Percentiles rank a stretch among this genome's conserved stretches.
Conservation (phyloP, 2,113 vertebrate species). For the Scytalopus superciliaris region DNA sequence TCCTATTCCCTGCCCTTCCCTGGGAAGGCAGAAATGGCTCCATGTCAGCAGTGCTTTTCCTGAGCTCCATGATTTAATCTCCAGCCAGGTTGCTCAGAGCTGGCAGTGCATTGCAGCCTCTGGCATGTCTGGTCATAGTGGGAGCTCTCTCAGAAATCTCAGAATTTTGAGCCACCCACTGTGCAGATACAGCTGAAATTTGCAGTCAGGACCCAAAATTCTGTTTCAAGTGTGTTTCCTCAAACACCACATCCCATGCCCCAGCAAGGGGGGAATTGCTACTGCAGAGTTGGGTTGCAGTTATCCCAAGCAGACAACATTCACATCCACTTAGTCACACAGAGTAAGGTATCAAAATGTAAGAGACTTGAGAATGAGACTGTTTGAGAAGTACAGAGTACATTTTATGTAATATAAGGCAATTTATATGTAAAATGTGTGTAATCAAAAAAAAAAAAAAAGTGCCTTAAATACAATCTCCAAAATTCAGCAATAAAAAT, state of each 20-base stretch:
- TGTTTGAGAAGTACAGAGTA: slow-evolving; percentile 35
- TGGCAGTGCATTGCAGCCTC: neutral
- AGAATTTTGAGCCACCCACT: neutral
- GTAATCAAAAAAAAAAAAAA: slow-evolving; percentile 60
- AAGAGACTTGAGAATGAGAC: slow-evolving; percentile 45
- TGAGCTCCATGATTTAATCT: neutral
- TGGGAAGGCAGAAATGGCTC: neutral
- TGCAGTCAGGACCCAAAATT: neutral
- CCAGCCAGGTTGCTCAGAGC: no score
- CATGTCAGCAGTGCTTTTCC: neutral
- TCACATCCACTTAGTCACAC: slow-evolving; percentile 21
- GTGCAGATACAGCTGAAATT: neutral
- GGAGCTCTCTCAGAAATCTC: neutral
- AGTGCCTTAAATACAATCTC: slow-evolving; percentile 73
- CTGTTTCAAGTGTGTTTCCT: neutral
- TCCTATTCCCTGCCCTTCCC: neutral
- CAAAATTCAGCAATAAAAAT: slow-evolving; percentile 70
- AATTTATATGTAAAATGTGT: slow-evolving; percentile 79
- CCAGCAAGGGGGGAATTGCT: fast-evolving
- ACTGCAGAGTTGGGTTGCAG: neutral
- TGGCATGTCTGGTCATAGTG: neutral
- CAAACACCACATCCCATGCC: fast-evolving
- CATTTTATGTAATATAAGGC: slow-evolving; percentile 61
- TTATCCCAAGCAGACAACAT: neutral
- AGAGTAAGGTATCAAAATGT: slow-evolving; percentile 59